Percentiles rank a stretch among this genome's conserved stretches.
Conservation (phyloP, 2,797 vertebrate species). For the Crenuchus spilurus region DNA sequence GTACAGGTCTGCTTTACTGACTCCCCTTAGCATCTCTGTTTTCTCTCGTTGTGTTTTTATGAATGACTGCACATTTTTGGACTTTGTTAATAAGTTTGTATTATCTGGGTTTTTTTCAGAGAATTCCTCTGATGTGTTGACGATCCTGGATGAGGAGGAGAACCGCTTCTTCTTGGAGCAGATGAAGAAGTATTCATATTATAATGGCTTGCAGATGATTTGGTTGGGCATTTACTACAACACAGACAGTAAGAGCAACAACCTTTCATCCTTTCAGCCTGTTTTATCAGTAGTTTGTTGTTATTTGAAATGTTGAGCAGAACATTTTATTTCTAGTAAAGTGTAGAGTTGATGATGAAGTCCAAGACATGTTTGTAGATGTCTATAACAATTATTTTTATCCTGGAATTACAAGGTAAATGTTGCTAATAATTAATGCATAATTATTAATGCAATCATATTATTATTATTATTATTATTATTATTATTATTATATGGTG, state of each 20-base stretch:
- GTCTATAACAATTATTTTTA: no score
- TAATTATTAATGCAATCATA: no score
- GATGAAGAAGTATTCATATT: slow-evolving; percentile 74
- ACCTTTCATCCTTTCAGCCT: background rate
- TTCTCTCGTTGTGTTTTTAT: background rate
- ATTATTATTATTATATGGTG: no score
- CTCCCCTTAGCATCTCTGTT: background rate
- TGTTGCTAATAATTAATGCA: no score
- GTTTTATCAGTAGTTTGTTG: no score
- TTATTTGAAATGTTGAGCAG: no score
- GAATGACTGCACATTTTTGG: no score
- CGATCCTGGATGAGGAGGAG: slow-evolving; percentile 85
- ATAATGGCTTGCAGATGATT: slow-evolving; percentile 78
- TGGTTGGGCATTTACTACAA: slow-evolving; percentile 88
- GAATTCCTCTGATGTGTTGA: slow-evolving; percentile 86
- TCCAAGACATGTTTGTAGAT: no score
- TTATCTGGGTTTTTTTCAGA: slow-evolving; percentile 58
- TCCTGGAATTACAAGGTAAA: no score
- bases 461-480: no score
- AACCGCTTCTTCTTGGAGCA: slow-evolving; percentile 87
- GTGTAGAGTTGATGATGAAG: no score
- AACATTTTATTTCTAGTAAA: no score
- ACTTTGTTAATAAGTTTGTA: background rate
- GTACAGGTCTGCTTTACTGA: background rate
- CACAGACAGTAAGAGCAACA: slow-evolving; percentile 79